Evolutionary conservation across 2,888 invertebrate species (phyloP), one percentile per base, ranked within the genome.

Genomic region (Blomia tropicalis): DNA sequence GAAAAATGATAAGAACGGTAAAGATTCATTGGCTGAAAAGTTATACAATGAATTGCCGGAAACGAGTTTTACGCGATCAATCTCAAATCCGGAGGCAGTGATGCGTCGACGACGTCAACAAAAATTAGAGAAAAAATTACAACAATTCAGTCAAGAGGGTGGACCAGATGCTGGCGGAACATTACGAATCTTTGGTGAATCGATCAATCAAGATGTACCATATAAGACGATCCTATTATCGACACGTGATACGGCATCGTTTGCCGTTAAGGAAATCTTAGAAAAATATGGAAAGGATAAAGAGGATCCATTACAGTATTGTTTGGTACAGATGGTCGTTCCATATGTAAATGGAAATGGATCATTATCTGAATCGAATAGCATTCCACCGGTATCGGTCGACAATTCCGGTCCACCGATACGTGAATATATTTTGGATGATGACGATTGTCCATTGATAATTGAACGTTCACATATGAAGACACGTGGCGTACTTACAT

Each of bases 81-180:
- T 99, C 73, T 96, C 95, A 67, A 99, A 98, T 79, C 98, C 98
- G 2, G 98, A 98, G 79, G 93, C 95, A 65, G 98, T 99, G 70
- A 98, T 99, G 98, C 81, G 93, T 66, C 82, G 95, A 59, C 79
- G 95, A 61, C 79, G 98, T 27, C 95, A 96, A 72, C 92, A 95
- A 75, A 95, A 95, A 74, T 80, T 96, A 61, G 96, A 98, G 75
- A 83, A 87, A 72, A 93, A 93, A 75, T 77, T 98, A 71, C 90
- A 95, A 73, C 90, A 93, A 75, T 93, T 93, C 77, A 82, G 90
- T 65, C 86, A 89, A 74, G 63, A 63, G 53, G 63, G 93, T 51
- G 91, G 91, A 1, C 90, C 91, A 4, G 92, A 92, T 73, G 90
- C 91, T 44, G 65, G 77, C 31, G 79, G 78, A 23, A 77, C 76